Conservation (phyloP, 92 coral and sea anemone species). For the Pocillopora meandrina region DNA sequence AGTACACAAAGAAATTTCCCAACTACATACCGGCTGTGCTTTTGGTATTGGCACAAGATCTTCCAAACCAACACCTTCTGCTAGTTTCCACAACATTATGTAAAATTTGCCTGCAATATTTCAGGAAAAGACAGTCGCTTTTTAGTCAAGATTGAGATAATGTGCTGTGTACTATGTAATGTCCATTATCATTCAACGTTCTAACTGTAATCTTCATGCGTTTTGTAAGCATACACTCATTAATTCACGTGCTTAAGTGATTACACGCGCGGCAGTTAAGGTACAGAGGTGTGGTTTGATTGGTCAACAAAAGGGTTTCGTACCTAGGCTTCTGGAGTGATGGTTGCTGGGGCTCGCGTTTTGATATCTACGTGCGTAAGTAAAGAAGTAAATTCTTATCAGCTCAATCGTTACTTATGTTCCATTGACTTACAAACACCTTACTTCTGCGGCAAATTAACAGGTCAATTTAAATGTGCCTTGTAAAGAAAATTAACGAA, state of each 20-base stretch:
- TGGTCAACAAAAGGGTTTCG: background rate
- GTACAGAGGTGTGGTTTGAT: background rate
- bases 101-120: background rate
- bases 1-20: constrained; percentile 58
- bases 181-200: constrained; percentile 3
- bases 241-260: constrained; percentile 26
- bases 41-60: constrained; percentile 62
- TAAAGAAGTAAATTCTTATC: too few relatives aligned
- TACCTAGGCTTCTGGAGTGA: background rate
- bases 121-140: background rate
- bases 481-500: too few relatives aligned
- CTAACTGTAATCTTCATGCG: constrained; percentile 7
- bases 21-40: constrained; percentile 63
- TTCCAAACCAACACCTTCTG: constrained; percentile 42
- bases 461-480: too few relatives aligned
- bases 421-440: too few relatives aligned
- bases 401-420: background rate
- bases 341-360: background rate
- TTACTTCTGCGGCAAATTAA: too few relatives aligned
- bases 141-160: background rate
- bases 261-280: constrained; percentile 11
- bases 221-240: constrained; percentile 1
- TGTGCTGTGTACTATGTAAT: background rate
- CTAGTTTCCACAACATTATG: constrained; percentile 45
- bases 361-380: background rate